A percentile compares a stretch with the other conserved stretches of the same genome.
Conservation (phyloP, 2,797 vertebrate species). For the Leptatherina wallacei region DNA sequence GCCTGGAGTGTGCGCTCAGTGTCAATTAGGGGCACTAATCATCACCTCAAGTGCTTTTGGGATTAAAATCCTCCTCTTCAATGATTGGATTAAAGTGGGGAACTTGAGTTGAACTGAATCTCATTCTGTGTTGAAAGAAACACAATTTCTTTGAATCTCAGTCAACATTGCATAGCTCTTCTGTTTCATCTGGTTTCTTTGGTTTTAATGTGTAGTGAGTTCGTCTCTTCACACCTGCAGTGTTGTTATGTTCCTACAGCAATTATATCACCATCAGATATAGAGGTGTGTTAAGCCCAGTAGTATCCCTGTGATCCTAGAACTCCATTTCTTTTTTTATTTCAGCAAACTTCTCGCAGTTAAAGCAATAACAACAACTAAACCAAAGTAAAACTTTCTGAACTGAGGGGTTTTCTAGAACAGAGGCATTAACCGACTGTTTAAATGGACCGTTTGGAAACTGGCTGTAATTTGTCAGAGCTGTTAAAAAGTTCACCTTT, state of each 20-base stretch:
- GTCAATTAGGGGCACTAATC: constrained; percentile 37
- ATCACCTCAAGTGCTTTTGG: constrained; percentile 23
- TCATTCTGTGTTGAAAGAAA: not conserved
- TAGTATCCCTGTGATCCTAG: constrained; percentile 34
- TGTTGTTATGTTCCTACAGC: too few species aligned
- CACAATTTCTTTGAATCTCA: too few species aligned
- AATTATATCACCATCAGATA: constrained; percentile 3
- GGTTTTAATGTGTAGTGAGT: not conserved
- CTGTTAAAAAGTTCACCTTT: too few species aligned
- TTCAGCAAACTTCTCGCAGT: too few species aligned
- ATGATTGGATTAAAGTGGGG: constrained; percentile 35
- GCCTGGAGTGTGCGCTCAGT: constrained; percentile 20
- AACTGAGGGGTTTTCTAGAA: too few species aligned
- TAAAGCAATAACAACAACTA: too few species aligned
- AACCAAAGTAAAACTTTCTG: constrained; percentile 3
- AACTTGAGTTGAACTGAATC: constrained; percentile 36
- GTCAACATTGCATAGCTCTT: too few species aligned
- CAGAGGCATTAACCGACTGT: too few species aligned
- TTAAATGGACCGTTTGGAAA: too few species aligned
- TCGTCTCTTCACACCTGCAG: not conserved
- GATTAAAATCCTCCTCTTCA: constrained; percentile 30
- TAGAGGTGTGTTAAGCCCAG: constrained; percentile 17
- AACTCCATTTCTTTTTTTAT: not conserved
- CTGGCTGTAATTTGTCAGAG: too few species aligned
- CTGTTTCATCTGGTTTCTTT: too few species aligned